Evolutionary conservation across 1,140 invertebrate species (phyloP).

Genomic region (Lepidurus arcticus): DNA sequence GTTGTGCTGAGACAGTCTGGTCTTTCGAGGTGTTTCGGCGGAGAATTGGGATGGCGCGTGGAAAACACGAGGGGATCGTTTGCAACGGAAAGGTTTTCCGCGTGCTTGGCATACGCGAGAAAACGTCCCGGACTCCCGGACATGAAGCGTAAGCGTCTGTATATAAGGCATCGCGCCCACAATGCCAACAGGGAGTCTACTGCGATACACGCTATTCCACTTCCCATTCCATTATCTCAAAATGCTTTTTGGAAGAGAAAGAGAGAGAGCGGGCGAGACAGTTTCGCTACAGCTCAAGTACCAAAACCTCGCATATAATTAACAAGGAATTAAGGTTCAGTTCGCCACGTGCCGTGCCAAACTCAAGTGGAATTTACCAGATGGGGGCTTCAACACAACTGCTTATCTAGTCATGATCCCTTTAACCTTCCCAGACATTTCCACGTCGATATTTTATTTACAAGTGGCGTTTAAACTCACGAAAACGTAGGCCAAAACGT

Average conservation of each 20-base stretch:
- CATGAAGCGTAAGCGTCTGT: not conserved
- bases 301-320: no score
- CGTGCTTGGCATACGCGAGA: slow-evolving; percentile 20
- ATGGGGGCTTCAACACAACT: no score
- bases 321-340: no score
- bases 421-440: no score
- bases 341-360: no score
- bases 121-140: not conserved
- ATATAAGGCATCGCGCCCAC: slow-evolving; percentile 8
- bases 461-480: no score
- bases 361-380: no score
- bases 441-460: no score
- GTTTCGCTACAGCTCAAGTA: no score
- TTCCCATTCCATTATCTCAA: not conserved
- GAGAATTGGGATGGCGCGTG: slow-evolving; percentile 15
- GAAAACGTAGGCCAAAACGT: no score
- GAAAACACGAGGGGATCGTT: slow-evolving; percentile 21
- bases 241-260: not conserved
- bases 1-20: not conserved
- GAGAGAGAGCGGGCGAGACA: not conserved
- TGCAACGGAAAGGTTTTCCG: slow-evolving; percentile 14
- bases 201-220: slow-evolving; percentile 13
- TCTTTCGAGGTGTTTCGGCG: not conserved
- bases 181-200: not conserved
- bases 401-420: no score